Conservation (phyloP, 2,113 vertebrate genomes). For the Diadophis punctatus region DNA sequence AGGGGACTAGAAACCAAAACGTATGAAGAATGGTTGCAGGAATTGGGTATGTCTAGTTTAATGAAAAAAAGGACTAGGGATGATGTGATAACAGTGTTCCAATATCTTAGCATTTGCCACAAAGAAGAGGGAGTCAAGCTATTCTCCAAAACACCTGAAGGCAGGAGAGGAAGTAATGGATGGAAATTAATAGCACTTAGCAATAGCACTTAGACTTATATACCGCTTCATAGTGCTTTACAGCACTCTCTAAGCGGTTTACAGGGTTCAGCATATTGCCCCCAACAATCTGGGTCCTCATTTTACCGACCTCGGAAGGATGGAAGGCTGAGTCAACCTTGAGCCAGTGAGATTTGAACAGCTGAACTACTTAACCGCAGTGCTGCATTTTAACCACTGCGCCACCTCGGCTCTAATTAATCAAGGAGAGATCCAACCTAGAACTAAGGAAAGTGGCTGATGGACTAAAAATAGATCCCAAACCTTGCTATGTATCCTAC, state of each 20-base stretch:
- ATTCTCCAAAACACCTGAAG: neutral
- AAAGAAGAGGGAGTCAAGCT: neutral
- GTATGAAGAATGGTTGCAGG: neutral
- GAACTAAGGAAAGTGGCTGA: neutral
- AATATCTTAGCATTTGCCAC: neutral
- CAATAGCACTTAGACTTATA: too few species aligned
- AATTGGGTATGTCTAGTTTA: neutral
- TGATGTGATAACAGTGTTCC: neutral
- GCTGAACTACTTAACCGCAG: too few species aligned
- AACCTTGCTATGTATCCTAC: neutral
- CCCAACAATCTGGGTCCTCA: too few species aligned
- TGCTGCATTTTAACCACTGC: too few species aligned
- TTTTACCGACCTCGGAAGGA: too few species aligned
- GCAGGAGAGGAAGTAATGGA: neutral
- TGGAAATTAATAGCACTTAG: neutral
- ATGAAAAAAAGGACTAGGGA: neutral
- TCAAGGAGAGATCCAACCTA: neutral
- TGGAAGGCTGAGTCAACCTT: too few species aligned
- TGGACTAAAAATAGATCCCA: neutral
- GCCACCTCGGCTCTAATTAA: too few species aligned
- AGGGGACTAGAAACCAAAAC: neutral
- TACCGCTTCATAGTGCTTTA: too few species aligned
- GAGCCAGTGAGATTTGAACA: too few species aligned
- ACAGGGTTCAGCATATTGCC: too few species aligned
- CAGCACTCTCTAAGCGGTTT: too few species aligned